phyloP scores from a whole-genome alignment of 2,113 vertebrate species.

The Helogale parvula region DNA sequence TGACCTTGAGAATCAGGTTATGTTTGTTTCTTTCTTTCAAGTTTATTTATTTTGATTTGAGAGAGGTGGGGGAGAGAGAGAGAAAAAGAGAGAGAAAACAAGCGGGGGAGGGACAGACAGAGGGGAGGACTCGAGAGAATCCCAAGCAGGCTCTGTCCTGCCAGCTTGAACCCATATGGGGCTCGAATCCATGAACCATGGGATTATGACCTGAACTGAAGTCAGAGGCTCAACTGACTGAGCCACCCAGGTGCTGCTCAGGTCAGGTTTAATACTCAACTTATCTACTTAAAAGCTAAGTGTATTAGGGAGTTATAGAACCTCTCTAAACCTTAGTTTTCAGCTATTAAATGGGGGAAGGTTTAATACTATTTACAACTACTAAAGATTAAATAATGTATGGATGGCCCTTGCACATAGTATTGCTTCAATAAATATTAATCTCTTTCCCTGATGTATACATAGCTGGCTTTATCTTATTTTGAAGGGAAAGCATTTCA shows the following conservation, averaged over 20 bases:
- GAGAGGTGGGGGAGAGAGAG: too few relatives aligned
- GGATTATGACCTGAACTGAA: too few relatives aligned
- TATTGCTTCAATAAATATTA: not conserved
- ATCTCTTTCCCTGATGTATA: not conserved
- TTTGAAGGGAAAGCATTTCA: not conserved
- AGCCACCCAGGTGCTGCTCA: too few relatives aligned
- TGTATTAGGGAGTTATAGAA: not conserved
- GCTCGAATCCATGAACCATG: too few relatives aligned
- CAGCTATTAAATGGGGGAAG: not conserved
- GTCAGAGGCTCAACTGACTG: too few relatives aligned
- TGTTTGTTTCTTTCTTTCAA: not conserved
- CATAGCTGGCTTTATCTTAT: not conserved
- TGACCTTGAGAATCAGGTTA: not conserved
- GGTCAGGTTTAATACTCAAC: not conserved
- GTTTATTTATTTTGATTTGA: too few relatives aligned
- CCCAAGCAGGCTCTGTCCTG: too few relatives aligned
- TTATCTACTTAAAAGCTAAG: not conserved
- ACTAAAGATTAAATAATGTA: not conserved
- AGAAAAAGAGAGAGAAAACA: too few relatives aligned
- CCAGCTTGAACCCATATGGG: too few relatives aligned
- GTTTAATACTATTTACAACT: not conserved
- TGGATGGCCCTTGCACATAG: not conserved
- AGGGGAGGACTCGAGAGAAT: too few relatives aligned
- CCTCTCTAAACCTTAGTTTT: not conserved
- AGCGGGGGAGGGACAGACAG: too few relatives aligned